phyloP scores from a whole-genome alignment of 2,888 invertebrate species.

The Apodemia hepburni region DNA sequence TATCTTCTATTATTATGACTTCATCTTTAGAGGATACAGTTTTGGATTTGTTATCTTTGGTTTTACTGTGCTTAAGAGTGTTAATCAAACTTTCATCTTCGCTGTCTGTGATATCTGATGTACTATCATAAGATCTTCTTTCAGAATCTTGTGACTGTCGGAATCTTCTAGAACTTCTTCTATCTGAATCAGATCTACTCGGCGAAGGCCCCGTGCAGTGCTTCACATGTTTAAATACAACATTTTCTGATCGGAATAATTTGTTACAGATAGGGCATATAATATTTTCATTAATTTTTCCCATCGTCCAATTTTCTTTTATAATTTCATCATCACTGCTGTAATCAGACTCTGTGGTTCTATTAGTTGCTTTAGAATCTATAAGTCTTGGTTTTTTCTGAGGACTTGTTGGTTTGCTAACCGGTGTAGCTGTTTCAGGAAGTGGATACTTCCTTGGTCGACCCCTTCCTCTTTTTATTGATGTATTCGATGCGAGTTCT shows the following conservation, averaged over 20 bases:
- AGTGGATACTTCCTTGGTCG: constrained; percentile 69
- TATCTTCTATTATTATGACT: constrained; percentile 55
- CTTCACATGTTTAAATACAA: constrained; percentile 75
- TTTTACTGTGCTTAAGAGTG: constrained; percentile 28
- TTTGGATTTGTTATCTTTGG: constrained; percentile 46
- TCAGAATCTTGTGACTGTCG: constrained; percentile 55
- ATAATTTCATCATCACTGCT: constrained; percentile 50
- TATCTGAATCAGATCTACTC: constrained; percentile 63
- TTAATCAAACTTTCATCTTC: constrained; percentile 45
- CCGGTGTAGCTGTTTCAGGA: constrained; percentile 44
- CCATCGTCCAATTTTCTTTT: constrained; percentile 74
- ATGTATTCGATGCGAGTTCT: constrained; percentile 47
- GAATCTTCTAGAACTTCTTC: constrained; percentile 48
- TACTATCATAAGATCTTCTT: constrained; percentile 45
- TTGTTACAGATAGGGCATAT: constrained; percentile 74
- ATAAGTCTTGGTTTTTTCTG: constrained; percentile 61
- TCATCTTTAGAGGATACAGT: constrained; percentile 44
- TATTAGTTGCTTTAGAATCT: constrained; percentile 47
- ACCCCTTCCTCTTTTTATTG: constrained; percentile 66
- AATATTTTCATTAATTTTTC: constrained; percentile 76
- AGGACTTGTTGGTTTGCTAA: constrained; percentile 47
- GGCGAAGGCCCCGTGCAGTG: constrained; percentile 74
- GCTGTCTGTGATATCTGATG: constrained; percentile 48
- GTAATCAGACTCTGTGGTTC: constrained; percentile 47
- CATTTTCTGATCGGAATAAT: constrained; percentile 72